Base-by-base conservation (phyloP, 2,113 vertebrate species). In the Dicaeum eximium region DNA sequence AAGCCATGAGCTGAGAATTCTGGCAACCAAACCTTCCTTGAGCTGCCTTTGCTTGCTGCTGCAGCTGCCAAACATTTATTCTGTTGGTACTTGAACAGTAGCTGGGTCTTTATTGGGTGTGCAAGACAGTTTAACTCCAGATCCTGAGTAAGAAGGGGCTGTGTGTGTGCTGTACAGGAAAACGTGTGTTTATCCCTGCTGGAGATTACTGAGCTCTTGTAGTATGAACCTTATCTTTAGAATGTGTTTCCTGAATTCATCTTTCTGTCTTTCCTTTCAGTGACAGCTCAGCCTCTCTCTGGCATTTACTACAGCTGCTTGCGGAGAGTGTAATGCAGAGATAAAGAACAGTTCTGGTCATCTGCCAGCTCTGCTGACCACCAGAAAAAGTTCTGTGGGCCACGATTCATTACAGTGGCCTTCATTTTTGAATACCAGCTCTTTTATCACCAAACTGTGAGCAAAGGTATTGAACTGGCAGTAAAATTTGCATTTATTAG, bases 211-310 rank as follows among this genome's bases (percentile, higher is more conserved):
- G 27, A 91, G 79, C 85, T 94, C 67, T 82, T 73, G 67, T 61
- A 91, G 89, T 51, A 92, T 12, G 25, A 94, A 47, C 71, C 79
- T 93, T 95, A 95, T 97, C 96, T 95, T 79, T 51, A 95, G 93
- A 95, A 87, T 33, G 89, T 79, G 79, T 90, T 95, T 97, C 95
- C 90, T 92, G 96, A 86, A 85, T 87, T 88, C 90, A 67, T 94
- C 93, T 95, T 73, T 96, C 93, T 93, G 74, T 87, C 91, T 80
- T 91, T 85, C 92, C 91, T 95, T 93, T 80, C 72, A 40, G 81
- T 88, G 96, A 83, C 92, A 88, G 93, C 92, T 94, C 70, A 77
- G 79, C 28, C 64, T 92, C 65, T 87, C 81, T 23, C 38, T 73
- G 74, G 62, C 81, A 85, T 90, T 94, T 80, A 62, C 75, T 90